Conservation (phyloP, 1,140 invertebrate genomes). For the Aphidius gifuensis region DNA sequence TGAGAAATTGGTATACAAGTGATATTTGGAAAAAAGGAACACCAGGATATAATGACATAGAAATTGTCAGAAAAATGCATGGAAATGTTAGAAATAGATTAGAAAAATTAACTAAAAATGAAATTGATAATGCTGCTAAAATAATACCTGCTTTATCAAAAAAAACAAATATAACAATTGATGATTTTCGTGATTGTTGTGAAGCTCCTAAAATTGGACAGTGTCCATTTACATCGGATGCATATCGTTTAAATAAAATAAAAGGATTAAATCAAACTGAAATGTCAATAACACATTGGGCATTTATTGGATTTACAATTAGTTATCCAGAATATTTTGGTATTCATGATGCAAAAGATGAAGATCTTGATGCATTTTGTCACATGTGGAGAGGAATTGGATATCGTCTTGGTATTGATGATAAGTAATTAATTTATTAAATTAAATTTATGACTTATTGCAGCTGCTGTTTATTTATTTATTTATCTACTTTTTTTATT, state of each 20-base stretch:
- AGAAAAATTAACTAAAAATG: conserved; percentile 20
- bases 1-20: conserved; percentile 56
- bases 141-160: conserved; percentile 54
- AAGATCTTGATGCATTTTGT: conserved; percentile 69
- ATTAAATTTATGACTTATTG: conserved; percentile 1
- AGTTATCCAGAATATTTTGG: conserved; percentile 65
- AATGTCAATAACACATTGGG: conserved; percentile 75
- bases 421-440: conserved; percentile 55
- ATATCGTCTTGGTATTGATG: conserved; percentile 74
- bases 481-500: conserved; percentile 27
- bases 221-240: conserved; percentile 46
- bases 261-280: conserved; percentile 67
- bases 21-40: conserved; percentile 52
- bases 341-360: conserved; percentile 52
- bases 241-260: conserved; percentile 49
- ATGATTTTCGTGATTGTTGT: conserved; percentile 32
- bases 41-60: conserved; percentile 48
- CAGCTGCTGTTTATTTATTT: not conserved
- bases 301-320: conserved; percentile 72
- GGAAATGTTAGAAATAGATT: conserved; percentile 40
- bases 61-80: conserved; percentile 53
- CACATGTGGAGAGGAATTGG: conserved; percentile 81
- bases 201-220: conserved; percentile 30
- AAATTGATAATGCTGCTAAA: conserved; percentile 28
- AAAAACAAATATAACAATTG: conserved; percentile 26